A percentile compares a stretch with the other conserved stretches of the same genome.
Conservation (phyloP, 1,140 invertebrate genomes). For the Uloborus diversus region DNA sequence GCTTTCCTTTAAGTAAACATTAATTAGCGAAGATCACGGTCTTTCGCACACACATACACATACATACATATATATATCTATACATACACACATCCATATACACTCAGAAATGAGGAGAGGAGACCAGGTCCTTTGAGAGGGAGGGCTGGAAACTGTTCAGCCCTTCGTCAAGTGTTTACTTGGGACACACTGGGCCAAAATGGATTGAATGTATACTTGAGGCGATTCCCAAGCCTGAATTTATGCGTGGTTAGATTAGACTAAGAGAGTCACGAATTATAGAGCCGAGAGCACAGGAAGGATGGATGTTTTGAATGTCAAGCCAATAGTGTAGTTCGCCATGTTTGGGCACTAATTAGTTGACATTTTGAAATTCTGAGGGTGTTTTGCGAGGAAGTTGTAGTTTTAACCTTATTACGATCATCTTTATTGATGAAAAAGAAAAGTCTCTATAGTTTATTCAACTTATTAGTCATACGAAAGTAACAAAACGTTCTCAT, state of each 20-base stretch:
- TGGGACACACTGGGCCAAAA: background rate
- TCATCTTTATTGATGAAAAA: no score
- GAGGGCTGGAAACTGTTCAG: background rate
- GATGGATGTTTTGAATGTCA: no score
- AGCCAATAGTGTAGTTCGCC: no score
- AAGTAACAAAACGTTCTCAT: no score
- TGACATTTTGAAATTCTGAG: no score
- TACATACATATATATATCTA: no score
- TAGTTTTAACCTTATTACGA: no score
- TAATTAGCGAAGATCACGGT: constrained; percentile 41
- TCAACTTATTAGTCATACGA: no score
- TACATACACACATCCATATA: no score
- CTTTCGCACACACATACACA: background rate
- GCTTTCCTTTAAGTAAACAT: constrained; percentile 50
- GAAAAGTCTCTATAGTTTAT: no score
- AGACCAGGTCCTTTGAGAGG: background rate
- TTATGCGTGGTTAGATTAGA: constrained; percentile 8
- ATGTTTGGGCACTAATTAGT: no score
- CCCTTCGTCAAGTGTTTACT: background rate
- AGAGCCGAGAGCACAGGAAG: background rate
- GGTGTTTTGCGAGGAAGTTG: no score
- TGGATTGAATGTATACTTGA: constrained; percentile 6
- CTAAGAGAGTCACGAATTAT: background rate
- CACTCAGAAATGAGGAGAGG: background rate
- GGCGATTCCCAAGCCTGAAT: background rate